Percentiles rank a stretch among this genome's conserved stretches.
These are phyloP conservation scores for Pseudorectes ferrugineus DNA, from an alignment of 2,113 vertebrate genomes.

Conservation along the genomic window DNA sequence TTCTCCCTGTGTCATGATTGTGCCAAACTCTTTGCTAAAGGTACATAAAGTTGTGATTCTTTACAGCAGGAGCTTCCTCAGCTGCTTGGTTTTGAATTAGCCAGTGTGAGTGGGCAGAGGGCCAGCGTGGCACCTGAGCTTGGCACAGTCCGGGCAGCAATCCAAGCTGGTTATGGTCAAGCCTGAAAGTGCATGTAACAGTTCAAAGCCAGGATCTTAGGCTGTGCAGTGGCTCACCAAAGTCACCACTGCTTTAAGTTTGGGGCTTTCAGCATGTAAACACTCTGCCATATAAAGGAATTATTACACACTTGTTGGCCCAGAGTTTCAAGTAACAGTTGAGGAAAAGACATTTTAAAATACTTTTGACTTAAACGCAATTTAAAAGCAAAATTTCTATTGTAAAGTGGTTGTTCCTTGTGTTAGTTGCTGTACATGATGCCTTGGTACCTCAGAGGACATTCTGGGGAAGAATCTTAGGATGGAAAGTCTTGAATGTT, in stretches of 20 bases:
- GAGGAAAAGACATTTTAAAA: not conserved
- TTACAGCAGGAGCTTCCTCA: not conserved
- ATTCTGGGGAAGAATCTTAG: not conserved
- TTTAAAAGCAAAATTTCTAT: not conserved
- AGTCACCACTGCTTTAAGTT: not conserved
- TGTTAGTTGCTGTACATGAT: not conserved
- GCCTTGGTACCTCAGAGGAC: not conserved
- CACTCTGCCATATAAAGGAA: rapidly evolving
- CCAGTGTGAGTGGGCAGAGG: not conserved
- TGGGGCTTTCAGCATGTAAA: not conserved
- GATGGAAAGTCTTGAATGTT: not conserved
- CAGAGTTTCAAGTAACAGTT: not conserved
- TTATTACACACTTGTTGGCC: not conserved
- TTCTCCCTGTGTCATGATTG: conserved; percentile 98
- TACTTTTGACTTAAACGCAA: not conserved
- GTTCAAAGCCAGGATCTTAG: not conserved
- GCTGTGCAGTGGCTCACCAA: not conserved
- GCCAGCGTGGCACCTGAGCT: not conserved
- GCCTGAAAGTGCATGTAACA: rapidly evolving
- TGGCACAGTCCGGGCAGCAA: rapidly evolving
- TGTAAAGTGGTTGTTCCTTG: not conserved
- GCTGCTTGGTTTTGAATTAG: not conserved
- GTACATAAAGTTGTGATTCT: conserved; percentile 52
- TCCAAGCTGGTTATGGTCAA: rapidly evolving
- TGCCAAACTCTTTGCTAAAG: conserved; percentile 98